Conservation (phyloP, 2,113 vertebrate species). For the Leucopsar rothschildi region DNA sequence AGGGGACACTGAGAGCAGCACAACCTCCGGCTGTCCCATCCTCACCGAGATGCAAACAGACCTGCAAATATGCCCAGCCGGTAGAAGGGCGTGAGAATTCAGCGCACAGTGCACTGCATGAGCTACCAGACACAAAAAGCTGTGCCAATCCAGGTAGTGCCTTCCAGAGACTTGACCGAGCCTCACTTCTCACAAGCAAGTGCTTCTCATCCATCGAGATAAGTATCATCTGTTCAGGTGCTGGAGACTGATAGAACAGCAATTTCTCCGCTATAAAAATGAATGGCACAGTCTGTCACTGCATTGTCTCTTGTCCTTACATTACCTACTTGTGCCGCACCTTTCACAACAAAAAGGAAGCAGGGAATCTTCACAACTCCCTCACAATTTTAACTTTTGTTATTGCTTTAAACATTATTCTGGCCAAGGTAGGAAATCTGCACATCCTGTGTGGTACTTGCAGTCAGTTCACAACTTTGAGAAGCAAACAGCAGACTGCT, state of each 20-base stretch:
- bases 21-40: accelerated
- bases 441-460: too few species aligned
- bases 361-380: neutral
- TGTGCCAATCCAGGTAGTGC: neutral
- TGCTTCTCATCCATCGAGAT: neutral
- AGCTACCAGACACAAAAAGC: neutral
- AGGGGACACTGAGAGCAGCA: neutral
- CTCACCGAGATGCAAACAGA: neutral
- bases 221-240: neutral
- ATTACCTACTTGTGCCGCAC: neutral
- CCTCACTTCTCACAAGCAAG: neutral
- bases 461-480: neutral
- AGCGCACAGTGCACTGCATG: neutral
- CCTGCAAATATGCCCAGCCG: neutral
- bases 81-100: neutral
- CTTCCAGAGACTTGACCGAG: neutral
- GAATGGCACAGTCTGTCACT: neutral
- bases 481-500: neutral
- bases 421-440: neutral
- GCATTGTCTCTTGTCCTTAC: neutral
- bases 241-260: neutral
- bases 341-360: neutral
- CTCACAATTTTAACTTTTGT: neutral
- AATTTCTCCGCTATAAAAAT: neutral
- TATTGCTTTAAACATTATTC: neutral